Evolutionary conservation across 2,113 vertebrate species (phyloP).

Genomic region (Petrocephalus zakoni): DNA sequence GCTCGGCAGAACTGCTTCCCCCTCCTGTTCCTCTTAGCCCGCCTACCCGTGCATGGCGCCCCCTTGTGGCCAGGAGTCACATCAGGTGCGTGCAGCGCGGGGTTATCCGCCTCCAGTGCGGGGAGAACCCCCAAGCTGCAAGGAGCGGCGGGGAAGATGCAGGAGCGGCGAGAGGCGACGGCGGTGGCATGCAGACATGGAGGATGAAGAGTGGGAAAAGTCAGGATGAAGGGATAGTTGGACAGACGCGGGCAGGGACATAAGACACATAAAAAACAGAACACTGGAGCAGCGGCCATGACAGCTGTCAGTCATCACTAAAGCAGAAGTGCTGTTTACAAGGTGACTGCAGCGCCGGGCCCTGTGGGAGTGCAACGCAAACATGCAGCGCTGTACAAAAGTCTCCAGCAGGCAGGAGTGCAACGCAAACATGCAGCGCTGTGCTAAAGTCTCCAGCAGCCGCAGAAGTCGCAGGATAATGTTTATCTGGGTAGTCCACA

Average conservation of each 20-base stretch:
- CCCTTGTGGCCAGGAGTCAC: conserved; percentile 58
- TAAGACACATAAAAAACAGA: not conserved
- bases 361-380: not conserved
- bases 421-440: not conserved
- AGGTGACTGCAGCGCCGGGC: not conserved
- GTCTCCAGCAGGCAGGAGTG: not conserved
- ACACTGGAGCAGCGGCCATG: no score
- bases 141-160: conserved; percentile 23
- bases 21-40: conserved; percentile 72
- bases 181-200: conserved; percentile 52
- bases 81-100: conserved; percentile 59
- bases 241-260: conserved; percentile 16
- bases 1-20: conserved; percentile 58
- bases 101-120: conserved; percentile 71
- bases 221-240: conserved; percentile 41
- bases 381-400: not conserved
- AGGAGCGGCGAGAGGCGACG: not conserved
- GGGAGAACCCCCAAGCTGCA: conserved; percentile 68
- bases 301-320: no score
- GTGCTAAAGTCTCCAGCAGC: not conserved
- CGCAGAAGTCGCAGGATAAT: not conserved
- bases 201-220: conserved; percentile 44
- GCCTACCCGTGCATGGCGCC: conserved; percentile 67
- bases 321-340: not conserved
- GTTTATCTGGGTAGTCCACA: not conserved